These are phyloP conservation scores for Drosophila rubida DNA, from an alignment of 2,888 invertebrate genomes.

Conservation along the genomic window DNA sequence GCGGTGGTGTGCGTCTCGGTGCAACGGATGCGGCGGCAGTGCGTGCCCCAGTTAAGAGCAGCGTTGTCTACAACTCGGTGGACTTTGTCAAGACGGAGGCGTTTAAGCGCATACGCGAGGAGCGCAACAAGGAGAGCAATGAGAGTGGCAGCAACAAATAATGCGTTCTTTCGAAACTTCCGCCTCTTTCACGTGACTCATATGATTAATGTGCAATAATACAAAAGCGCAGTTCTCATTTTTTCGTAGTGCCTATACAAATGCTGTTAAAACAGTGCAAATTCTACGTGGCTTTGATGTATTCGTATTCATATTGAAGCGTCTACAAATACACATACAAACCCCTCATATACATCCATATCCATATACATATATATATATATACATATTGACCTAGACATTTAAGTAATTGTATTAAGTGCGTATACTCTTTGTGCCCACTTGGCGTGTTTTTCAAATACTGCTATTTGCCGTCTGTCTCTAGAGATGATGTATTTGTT, in stretches of 20 bases:
- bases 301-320: conserved; percentile 47
- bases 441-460: conserved; percentile 28
- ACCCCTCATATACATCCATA: conserved; percentile 6
- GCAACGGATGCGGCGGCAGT: conserved; percentile 83
- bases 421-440: conserved; percentile 18
- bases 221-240: conserved; percentile 26
- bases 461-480: conserved; percentile 31
- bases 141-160: conserved; percentile 79
- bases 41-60: conserved; percentile 85
- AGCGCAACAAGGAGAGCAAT: conserved; percentile 85
- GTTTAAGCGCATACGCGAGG: conserved; percentile 93
- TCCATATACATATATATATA: conserved; percentile 29
- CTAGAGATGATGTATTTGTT: conserved; percentile 27
- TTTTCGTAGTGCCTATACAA: conserved; percentile 58
- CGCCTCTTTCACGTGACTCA: conserved; percentile 35
- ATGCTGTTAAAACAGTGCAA: conserved; percentile 48
- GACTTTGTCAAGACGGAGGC: conserved; percentile 98
- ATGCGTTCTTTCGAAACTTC: conserved; percentile 4
- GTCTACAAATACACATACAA: conserved; percentile 6
- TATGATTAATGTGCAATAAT: conserved; percentile 56
- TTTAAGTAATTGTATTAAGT: conserved; percentile 44
- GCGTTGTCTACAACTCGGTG: conserved; percentile 94
- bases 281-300: conserved; percentile 47
- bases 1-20: conserved; percentile 57
- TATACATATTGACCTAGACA: conserved; percentile 35